Percentiles rank a stretch among this genome's conserved stretches.
Conservation (phyloP, 1,140 invertebrate species). For the Platyscapa corneri region DNA sequence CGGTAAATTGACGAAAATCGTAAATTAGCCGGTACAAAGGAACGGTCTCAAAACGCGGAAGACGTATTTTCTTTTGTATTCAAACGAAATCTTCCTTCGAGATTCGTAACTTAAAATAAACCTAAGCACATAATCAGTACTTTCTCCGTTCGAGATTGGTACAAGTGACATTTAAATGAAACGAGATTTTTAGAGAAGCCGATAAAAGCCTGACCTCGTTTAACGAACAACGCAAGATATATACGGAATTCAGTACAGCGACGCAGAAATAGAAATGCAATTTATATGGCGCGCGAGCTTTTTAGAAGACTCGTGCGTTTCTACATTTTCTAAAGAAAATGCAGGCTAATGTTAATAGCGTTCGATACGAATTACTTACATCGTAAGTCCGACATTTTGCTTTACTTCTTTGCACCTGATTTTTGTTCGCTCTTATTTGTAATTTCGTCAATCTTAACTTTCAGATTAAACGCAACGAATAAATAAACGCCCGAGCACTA, state of each 20-base stretch:
- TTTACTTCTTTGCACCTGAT: not conserved
- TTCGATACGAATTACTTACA: not conserved
- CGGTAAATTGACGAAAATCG: slow-evolving; percentile 8
- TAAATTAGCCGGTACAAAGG: slow-evolving; percentile 9
- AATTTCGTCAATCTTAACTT: not conserved
- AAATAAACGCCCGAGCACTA: not conserved
- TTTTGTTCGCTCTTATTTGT: slow-evolving; percentile 14
- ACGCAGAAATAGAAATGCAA: slow-evolving; percentile 16
- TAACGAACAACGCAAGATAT: not conserved
- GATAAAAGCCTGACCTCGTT: slow-evolving; percentile 32
- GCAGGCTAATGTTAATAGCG: not conserved
- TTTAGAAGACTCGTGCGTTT: slow-evolving; percentile 1
- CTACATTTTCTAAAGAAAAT: not conserved
- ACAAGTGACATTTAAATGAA: slow-evolving; percentile 41
- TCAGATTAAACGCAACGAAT: not conserved
- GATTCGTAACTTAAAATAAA: slow-evolving; percentile 31
- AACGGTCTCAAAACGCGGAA: slow-evolving; percentile 5
- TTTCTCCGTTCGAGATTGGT: slow-evolving; percentile 38
- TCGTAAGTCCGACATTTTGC: not conserved
- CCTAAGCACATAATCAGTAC: slow-evolving; percentile 3
- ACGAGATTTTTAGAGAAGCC: slow-evolving; percentile 7
- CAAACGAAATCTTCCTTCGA: slow-evolving; percentile 19
- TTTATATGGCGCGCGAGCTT: no score
- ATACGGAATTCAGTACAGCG: not conserved
- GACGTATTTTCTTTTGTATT: slow-evolving; percentile 47